Percentiles rank a stretch among this genome's conserved stretches.
Evolutionary conservation across 2,888 invertebrate genomes (phyloP).

Genomic region (Brachypterus glaber): DNA sequence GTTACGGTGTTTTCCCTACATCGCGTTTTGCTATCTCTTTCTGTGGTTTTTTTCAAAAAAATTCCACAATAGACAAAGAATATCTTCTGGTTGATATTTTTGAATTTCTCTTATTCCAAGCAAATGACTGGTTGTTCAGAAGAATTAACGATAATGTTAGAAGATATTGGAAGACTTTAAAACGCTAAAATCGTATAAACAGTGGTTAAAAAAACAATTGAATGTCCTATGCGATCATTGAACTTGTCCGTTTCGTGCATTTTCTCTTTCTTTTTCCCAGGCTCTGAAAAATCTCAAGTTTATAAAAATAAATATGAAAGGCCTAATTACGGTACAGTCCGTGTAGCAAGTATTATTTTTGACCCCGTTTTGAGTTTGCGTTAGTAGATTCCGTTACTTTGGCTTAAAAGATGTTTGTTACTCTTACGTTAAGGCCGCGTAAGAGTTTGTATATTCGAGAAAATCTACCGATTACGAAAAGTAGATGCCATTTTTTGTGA

Average conservation of each 20-base stretch:
- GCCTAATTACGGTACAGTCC: constrained; percentile 35
- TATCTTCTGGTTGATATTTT: constrained; percentile 15
- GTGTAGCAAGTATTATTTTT: constrained; percentile 37
- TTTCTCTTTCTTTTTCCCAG: constrained; percentile 39
- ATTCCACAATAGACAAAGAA: constrained; percentile 26
- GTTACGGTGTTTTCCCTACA: constrained; percentile 21
- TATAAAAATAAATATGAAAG: constrained; percentile 42
- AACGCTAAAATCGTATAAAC: neutral
- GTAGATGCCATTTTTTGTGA: constrained; percentile 13
- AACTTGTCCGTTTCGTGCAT: constrained; percentile 33
- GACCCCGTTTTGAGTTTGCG: constrained; percentile 40
- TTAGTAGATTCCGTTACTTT: constrained; percentile 38
- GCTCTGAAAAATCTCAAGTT: constrained; percentile 39
- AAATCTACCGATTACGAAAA: constrained; percentile 17
- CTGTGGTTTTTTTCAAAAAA: constrained; percentile 28
- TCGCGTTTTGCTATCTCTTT: constrained; percentile 26
- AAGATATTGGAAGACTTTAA: neutral
- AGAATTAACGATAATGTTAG: neutral
- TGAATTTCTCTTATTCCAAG: constrained; percentile 4
- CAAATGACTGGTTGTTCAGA: too few species aligned
- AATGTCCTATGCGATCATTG: constrained; percentile 30
- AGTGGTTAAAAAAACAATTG: constrained; percentile 10
- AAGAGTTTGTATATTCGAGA: constrained; percentile 24
- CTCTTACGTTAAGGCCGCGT: constrained; percentile 3
- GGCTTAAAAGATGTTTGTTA: constrained; percentile 31